Evolutionary conservation across 2,797 vertebrate species (phyloP), one percentile per base, ranked within the genome.

Genomic region (Poecile montanus): DNA sequence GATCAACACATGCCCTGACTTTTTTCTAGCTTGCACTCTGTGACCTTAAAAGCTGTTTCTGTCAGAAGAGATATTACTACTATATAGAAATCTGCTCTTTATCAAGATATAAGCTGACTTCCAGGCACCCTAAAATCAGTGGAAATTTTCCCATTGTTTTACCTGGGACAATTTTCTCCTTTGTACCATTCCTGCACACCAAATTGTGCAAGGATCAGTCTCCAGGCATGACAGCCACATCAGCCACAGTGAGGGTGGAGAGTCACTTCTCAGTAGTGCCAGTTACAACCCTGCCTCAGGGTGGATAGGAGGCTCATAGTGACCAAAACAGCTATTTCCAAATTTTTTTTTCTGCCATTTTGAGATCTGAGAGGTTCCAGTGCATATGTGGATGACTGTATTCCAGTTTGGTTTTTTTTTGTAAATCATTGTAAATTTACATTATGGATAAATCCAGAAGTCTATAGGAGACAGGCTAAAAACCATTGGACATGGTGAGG

Each of bases 191-290:
- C 4, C n/a, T 73, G 16, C 13, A 20, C n/a, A n/a, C 73, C 22
- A 45, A 30, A 19, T 30, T 1, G 0, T 36, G 6, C 38, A 68
- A 78, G 29, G 29, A 19, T 45, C 25, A 14, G 12, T 38, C 11
- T 36, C 19, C 40, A 56, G 32, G 14, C n/a, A 27, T 3, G 15
- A 18, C 11, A 38, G 20, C n/a, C 32, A 22, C 5, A 15, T 7
- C 25, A 40, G 25, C 9, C 9, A 20, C 34, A 60, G 18, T 0
- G 1, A 56, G 30, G 5, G 7, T 18, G 16, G 13, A n/a, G 6
- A 44, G 8, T 26, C 11, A 11, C 9, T 36, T 62, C 13, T 27
- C 32, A 36, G 10, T 4, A 53, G 36, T 23, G 44, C 4, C 21
- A 15, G 47, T 73, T 78, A 6, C 22, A 25, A 27, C 29, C 25